phyloP scores from a whole-genome alignment of 1,140 invertebrate species.

The Linepithema humile region DNA sequence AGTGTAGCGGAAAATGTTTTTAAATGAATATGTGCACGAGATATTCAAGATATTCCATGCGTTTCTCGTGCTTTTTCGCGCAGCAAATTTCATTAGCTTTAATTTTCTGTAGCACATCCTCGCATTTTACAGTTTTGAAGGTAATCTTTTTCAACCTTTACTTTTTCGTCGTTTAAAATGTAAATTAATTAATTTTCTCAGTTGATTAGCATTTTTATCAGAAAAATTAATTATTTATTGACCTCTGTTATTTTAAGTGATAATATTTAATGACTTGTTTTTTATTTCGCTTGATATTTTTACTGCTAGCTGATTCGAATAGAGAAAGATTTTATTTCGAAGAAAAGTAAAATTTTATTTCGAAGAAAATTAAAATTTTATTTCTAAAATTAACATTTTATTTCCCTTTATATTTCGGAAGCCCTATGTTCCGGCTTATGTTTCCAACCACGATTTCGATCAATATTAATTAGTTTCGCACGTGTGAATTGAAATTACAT shows the following conservation, averaged over 20 bases:
- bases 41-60: background rate
- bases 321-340: too few species aligned
- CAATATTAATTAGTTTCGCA: slow-evolving; percentile 29
- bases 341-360: too few species aligned
- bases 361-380: background rate
- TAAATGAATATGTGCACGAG: background rate
- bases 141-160: background rate
- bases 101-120: background rate
- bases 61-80: background rate
- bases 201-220: background rate
- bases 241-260: background rate
- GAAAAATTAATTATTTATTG: slow-evolving; percentile 13
- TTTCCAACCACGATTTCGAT: background rate
- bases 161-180: slow-evolving; percentile 2
- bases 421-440: background rate
- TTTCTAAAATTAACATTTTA: background rate
- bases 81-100: background rate
- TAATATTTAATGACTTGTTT: background rate
- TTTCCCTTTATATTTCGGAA: too few species aligned
- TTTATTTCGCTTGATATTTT: background rate
- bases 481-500: background rate
- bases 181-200: background rate
- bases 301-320: too few species aligned
- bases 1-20: background rate
- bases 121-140: background rate